These are phyloP conservation scores for Centrocercus urophasianus DNA, from an alignment of 2,113 vertebrate species.

Conservation along the genomic window DNA sequence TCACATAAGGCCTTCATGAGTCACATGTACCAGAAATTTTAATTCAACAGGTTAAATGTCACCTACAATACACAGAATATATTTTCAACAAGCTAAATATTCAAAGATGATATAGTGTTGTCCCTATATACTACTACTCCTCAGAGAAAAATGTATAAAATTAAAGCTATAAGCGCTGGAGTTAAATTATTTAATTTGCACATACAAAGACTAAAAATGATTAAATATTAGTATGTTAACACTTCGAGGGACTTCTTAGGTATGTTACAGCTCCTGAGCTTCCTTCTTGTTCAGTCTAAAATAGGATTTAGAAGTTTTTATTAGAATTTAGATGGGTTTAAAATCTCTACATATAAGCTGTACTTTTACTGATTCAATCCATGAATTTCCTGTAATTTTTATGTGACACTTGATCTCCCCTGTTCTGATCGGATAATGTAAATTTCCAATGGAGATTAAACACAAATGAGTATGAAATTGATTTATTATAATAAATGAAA, in stretches of 20 bases:
- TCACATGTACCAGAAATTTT: not conserved
- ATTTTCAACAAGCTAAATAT: not conserved
- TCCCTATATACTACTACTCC: constrained; percentile 41
- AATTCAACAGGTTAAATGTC: not conserved
- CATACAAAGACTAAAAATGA: constrained; percentile 66
- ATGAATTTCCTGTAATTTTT: constrained; percentile 84
- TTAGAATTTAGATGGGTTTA: constrained; percentile 80
- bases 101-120: constrained; percentile 39
- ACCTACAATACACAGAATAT: not conserved
- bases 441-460: constrained; percentile 82
- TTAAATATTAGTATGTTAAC: constrained; percentile 72
- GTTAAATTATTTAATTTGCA: constrained; percentile 69
- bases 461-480: constrained; percentile 80
- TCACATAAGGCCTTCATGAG: not conserved
- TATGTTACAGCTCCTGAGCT: constrained; percentile 63
- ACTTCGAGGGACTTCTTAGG: constrained; percentile 69
- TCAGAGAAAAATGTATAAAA: constrained; percentile 56
- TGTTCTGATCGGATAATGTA: constrained; percentile 79
- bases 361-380: constrained; percentile 75
- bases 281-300: constrained; percentile 74
- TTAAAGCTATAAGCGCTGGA: constrained; percentile 38
- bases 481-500: constrained; percentile 81
- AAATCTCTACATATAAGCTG: constrained; percentile 74
- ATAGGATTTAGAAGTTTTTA: constrained; percentile 78
- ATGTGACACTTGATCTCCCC: constrained; percentile 76